A percentile compares a stretch with the other conserved stretches of the same genome.
Conservation (phyloP, 2,113 vertebrate species). For the Delphinus delphis region DNA sequence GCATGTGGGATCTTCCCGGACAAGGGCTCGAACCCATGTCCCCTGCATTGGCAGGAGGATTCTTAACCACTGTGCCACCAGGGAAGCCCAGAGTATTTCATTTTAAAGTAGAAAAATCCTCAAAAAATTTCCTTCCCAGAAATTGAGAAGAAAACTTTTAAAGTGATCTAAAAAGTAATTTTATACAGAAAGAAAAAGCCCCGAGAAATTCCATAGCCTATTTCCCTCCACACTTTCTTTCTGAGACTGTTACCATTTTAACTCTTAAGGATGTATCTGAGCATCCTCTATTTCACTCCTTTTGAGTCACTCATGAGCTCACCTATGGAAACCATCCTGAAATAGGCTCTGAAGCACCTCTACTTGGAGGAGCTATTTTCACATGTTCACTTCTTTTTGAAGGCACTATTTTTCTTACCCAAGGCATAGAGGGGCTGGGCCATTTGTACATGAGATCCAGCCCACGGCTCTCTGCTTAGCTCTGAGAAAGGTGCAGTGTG, state of each 20-base stretch:
- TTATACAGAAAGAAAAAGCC: conserved; percentile 19
- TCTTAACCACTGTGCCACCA: too few relatives aligned
- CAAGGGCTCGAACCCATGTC: too few relatives aligned
- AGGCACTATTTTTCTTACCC: neutral
- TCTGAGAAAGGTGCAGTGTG: neutral
- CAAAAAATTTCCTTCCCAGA: neutral
- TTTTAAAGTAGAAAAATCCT: neutral
- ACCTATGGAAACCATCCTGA: neutral
- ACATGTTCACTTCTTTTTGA: neutral
- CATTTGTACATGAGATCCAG: neutral
- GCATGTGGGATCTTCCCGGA: too few relatives aligned
- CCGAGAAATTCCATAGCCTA: neutral
- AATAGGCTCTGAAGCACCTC: neutral
- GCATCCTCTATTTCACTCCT: neutral
- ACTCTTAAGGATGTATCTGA: neutral
- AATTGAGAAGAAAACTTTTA: neutral
- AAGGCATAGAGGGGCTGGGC: neutral
- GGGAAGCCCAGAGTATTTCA: neutral
- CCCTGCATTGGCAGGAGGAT: too few relatives aligned
- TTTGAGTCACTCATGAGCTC: neutral
- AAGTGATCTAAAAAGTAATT: conserved; percentile 42
- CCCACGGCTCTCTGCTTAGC: neutral
- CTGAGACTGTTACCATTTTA: neutral
- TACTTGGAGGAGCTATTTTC: neutral
- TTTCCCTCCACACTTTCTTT: neutral